Base-by-base conservation (phyloP, 2,888 invertebrate genomes). In the Cyclophora punctaria region DNA sequence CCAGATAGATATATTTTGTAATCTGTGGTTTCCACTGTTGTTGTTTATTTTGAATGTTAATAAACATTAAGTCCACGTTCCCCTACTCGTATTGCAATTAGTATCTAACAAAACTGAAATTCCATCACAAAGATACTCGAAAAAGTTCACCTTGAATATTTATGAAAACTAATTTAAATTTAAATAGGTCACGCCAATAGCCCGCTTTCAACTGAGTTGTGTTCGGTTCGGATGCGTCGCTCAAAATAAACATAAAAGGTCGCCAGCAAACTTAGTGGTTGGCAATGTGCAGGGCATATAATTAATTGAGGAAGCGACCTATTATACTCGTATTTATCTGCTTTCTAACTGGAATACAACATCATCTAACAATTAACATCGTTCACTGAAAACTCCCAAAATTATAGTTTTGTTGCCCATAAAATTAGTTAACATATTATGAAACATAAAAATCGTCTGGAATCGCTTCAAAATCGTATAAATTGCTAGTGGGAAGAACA, bases 221-320 rank as follows among this genome's bases (percentile, higher is more conserved):
- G 60, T 55, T 67, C 67, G 67, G 60, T 55, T 67, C 67, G 67
- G 71, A 75, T 73, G 71, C 68, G 72, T 59, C 57, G 74, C 81
- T 69, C 69, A 68, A 83, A 86, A 85, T 85, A 86, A 78, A 79
- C 73, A 67, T 68, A 71, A 85, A 85, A 84, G 83, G 83, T 86
- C 83, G 71, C 66, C 71, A 71, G 71, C 71, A 70, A 71, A 78
- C 67, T 74, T 74, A 71, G 64, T 69, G 67, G 68, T 75, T 80
- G 80, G 78, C 81, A 78, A 69, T 67, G 71, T 69, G 64, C 70
- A 67, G 62, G 68, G 66, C 70, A 66, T 71, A 74, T 75, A 76
- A 80, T 81, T 79, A 77, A 83, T 82, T 75, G 71, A 75, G 79
- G 78, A 81, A 83, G 76, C 78, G 69, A 66, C 71, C 74, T 74